A percentile compares a stretch with the other conserved stretches of the same genome.
phyloP scores from a whole-genome alignment of 2,113 vertebrate genomes.

The Nothoprocta perdicaria region DNA sequence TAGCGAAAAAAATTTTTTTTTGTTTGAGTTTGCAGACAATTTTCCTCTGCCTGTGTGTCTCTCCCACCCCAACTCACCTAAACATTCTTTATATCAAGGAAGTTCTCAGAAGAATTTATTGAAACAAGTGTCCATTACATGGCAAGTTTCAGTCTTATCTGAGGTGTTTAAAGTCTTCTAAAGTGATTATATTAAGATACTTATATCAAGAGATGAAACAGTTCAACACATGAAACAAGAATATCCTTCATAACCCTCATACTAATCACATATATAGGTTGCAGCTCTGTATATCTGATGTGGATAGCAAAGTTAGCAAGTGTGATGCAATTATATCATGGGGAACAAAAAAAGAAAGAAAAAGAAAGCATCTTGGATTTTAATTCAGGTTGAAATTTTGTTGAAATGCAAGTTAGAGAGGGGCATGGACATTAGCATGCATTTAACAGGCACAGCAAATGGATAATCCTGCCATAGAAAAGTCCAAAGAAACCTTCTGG shows the following conservation, averaged over 20 bases:
- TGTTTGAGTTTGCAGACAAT: background rate
- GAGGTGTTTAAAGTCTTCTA: background rate
- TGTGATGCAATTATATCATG: background rate
- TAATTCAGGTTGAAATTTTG: background rate
- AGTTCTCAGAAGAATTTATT: background rate
- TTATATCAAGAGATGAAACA: background rate
- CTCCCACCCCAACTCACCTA: background rate
- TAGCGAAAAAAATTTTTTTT: background rate
- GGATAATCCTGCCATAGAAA: background rate
- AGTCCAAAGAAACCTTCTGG: background rate
- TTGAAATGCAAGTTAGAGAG: background rate
- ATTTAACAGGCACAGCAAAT: background rate
- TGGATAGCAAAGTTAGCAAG: background rate
- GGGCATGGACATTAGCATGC: background rate
- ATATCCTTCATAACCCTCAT: background rate
- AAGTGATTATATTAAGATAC: background rate
- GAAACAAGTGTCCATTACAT: background rate
- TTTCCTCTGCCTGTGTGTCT: background rate
- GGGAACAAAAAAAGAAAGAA: too few species aligned
- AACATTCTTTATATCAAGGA: background rate
- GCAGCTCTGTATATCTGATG: background rate
- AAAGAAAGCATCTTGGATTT: background rate
- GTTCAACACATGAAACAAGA: background rate
- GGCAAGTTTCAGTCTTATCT: background rate
- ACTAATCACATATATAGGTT: background rate